Evolutionary conservation across 2,888 invertebrate genomes (phyloP).

Genomic region (Magallana nippona): DNA sequence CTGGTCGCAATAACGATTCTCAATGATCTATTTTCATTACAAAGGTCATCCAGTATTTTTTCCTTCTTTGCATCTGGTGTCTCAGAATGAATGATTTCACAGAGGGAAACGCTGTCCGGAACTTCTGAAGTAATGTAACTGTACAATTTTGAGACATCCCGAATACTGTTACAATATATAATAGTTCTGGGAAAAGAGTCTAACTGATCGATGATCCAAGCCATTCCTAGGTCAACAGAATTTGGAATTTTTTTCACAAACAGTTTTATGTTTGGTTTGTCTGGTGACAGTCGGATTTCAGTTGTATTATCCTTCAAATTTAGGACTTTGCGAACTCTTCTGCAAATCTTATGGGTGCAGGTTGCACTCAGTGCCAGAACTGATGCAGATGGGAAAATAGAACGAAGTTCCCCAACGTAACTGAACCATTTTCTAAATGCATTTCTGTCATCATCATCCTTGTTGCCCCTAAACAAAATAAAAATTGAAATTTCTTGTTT

Average conservation of each 20-base stretch:
- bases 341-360: constrained; percentile 40
- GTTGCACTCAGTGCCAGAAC: constrained; percentile 44
- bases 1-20: constrained; percentile 48
- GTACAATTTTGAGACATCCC: constrained; percentile 46
- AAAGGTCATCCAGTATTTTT: constrained; percentile 31
- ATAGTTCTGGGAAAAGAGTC: constrained; percentile 40
- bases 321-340: constrained; percentile 39
- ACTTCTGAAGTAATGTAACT: constrained; percentile 41
- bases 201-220: constrained; percentile 16
- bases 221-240: background rate
- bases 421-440: too few species aligned
- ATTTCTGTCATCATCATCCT: too few species aligned
- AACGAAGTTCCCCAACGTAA: too few species aligned
- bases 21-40: background rate
- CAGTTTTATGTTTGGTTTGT: constrained; percentile 42
- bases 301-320: constrained; percentile 29
- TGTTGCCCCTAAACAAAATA: background rate
- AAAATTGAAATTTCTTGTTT: background rate
- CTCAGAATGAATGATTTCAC: constrained; percentile 52
- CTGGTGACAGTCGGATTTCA: constrained; percentile 23
- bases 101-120: background rate
- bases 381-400: constrained; percentile 34
- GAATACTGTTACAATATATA: constrained; percentile 49
- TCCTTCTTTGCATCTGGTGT: constrained; percentile 42
- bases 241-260: constrained; percentile 20